Conservation (phyloP, 1,140 invertebrate species). For the Drosophila jambulina region DNA sequence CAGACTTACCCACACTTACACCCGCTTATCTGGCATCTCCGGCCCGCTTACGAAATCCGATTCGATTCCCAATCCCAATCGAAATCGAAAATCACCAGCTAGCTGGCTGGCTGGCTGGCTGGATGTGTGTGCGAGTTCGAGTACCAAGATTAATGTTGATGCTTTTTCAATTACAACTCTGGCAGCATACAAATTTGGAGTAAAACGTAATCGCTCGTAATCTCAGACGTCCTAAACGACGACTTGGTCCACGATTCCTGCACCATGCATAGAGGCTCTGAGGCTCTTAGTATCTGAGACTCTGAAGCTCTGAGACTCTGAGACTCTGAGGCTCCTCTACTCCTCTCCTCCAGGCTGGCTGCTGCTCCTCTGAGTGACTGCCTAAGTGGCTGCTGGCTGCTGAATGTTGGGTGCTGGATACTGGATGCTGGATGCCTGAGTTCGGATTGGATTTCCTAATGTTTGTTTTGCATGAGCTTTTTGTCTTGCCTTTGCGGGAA, state of each 20-base stretch:
- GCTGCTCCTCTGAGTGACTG: constrained; percentile 68
- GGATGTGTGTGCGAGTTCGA: constrained; percentile 66
- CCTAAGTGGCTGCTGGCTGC: constrained; percentile 77
- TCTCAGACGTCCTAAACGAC: constrained; percentile 84
- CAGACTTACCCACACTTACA: constrained; percentile 66
- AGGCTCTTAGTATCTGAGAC: constrained; percentile 10
- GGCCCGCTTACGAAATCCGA: constrained; percentile 51
- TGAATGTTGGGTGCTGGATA: constrained; percentile 28
- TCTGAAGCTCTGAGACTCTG: not conserved
- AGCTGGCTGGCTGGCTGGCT: constrained; percentile 35
- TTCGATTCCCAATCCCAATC: constrained; percentile 54
- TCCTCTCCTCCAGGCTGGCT: constrained; percentile 12
- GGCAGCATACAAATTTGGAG: constrained; percentile 84
- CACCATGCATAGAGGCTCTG: constrained; percentile 8
- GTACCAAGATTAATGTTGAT: constrained; percentile 85
- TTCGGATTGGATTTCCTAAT: constrained; percentile 82
- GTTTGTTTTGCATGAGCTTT: constrained; percentile 80
- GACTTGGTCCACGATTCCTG: constrained; percentile 54
- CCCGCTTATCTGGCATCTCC: constrained; percentile 58
- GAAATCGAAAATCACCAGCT: constrained; percentile 48
- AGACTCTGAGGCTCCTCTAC: constrained; percentile 12
- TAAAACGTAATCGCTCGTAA: constrained; percentile 83
- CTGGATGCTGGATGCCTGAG: constrained; percentile 60
- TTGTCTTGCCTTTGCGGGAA: constrained; percentile 36
- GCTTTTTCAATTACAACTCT: constrained; percentile 85